Evolutionary conservation across 2,113 vertebrate genomes (phyloP).

Genomic region (Ploceus nigricollis): DNA sequence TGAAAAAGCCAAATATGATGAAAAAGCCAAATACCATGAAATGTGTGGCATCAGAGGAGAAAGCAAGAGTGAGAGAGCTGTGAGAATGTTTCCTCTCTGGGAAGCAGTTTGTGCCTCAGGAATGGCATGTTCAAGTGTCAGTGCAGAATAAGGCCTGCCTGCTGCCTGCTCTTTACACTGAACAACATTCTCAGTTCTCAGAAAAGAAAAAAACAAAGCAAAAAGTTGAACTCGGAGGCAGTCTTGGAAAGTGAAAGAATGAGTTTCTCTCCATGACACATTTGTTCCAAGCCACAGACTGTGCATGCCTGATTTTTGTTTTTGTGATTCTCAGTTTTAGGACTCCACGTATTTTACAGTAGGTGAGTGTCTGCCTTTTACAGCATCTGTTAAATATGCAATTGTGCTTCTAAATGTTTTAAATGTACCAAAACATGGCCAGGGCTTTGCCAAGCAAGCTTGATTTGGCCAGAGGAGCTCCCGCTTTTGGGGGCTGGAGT

Average conservation of each 20-base stretch:
- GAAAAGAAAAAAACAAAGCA: not conserved
- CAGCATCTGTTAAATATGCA: not conserved
- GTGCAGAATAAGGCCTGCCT: not conserved
- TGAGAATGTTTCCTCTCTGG: not conserved
- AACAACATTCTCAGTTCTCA: not conserved
- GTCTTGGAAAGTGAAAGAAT: not conserved
- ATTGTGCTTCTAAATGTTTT: not conserved
- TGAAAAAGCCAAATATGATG: not conserved
- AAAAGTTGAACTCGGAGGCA: not conserved
- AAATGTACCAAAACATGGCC: not conserved
- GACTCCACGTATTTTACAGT: rapidly evolving
- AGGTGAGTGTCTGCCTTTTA: not conserved
- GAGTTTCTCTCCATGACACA: not conserved
- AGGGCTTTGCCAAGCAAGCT: not conserved
- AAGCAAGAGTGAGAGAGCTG: not conserved
- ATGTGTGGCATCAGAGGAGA: not conserved
- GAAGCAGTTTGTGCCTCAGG: not conserved
- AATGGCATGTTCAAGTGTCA: not conserved
- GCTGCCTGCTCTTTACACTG: not conserved
- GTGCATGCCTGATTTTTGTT: not conserved
- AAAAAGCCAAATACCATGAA: not conserved
- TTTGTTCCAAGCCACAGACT: slow-evolving; percentile 3
- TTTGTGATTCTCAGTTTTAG: not conserved
- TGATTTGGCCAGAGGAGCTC: not conserved
- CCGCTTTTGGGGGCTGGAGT: not conserved